Base-by-base conservation (phyloP, 2,797 vertebrate species). In the Aeoliscus strigatus region DNA sequence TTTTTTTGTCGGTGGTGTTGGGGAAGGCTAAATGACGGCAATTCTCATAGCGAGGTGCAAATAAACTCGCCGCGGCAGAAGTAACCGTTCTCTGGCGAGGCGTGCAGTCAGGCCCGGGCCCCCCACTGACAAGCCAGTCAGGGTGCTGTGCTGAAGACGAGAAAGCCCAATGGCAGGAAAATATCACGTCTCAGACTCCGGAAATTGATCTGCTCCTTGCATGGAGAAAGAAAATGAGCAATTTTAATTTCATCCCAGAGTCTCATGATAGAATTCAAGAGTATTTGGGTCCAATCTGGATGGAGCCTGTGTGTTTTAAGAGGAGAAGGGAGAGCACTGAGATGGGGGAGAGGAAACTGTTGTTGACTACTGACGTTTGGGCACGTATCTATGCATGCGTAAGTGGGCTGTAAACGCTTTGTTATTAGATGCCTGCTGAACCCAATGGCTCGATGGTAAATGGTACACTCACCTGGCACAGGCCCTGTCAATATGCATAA, bases 171-270 rank as follows among this genome's bases (percentile, higher is more conserved):
- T 86, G 84, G 77, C 68, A 80, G 83, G 78, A 86, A 88, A 91
- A 90, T 87, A 88, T 86, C 84, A 77, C 77, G 60, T 88, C 82
- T 79, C 80, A 76, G 79, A 87, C 87, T 82, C 80, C 78, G 86
- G 88, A 90, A 91, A 91, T 91, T 88, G 88, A 89, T 91, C 89
- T 88, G 77, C 86, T 86, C 83, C 87, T 86, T 79, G 75, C 82
- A 81, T 52, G 71, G 85, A 77, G 82, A 78, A 79, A 85, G 86
- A 86, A 88, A 87, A 88, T 82, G 81, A 85, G 75, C 51, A 73
- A 88, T 88, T 89, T 89, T 89, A 89, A 90, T 89, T 89, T 86
- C 64, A 73, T 79, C 79, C 78, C 73, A 17, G 68, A 80, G 74
- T 73, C 77, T 77, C 69, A 71, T 81, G 81, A 81, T 85, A 75